Evolutionary conservation across 1,140 invertebrate species (phyloP), one percentile per base, ranked within the genome.

Genomic region (Drosophila prosaltans): DNA sequence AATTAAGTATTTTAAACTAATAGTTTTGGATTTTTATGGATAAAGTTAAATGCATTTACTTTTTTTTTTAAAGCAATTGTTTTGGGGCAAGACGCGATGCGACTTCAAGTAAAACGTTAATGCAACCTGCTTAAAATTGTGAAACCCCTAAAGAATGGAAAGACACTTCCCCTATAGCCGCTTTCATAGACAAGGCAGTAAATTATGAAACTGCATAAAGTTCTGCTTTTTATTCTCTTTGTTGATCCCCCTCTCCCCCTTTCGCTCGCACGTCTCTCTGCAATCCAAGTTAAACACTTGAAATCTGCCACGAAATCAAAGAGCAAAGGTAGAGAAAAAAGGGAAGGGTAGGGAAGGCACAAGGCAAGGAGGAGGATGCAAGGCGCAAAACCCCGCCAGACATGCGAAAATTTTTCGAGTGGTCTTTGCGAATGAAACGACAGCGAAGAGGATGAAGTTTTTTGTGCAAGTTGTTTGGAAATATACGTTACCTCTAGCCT

Each of bases 221-320:
- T 58, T 64, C 9, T 16, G 32, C 9, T 26, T 24, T 24, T 16
- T 48, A 16, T n/a, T 32, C 7, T 36, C 28, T 30, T 2, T 30
- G 28, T 2, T 30, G 2, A 4, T 4, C 48, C 16, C n/a, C 59
- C 8, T 43, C 9, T 2, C 6, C 10, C 43, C 40, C 24, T 62
- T 10, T 5, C 26, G 16, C 16, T 16, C 16, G 16, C 0, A 16
- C 16, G 16, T 58, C 40, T 30, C 48, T 43, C 59, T 48, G 28
- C 51, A 57, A 58, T 48, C 45, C 57, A 85, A 78, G 78, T 72
- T 85, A 70, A 78, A 68, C 78, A 85, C 81, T 85, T 85, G 73
- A 81, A 78, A 81, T 68, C 71, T 85, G 71, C 81, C 74, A 78
- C 65, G 65, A 85, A 84, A 85, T 85, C 81, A 85, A 78, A 85